Base-by-base conservation (phyloP, 2,113 vertebrate genomes). In the Melanocharis versteri region DNA sequence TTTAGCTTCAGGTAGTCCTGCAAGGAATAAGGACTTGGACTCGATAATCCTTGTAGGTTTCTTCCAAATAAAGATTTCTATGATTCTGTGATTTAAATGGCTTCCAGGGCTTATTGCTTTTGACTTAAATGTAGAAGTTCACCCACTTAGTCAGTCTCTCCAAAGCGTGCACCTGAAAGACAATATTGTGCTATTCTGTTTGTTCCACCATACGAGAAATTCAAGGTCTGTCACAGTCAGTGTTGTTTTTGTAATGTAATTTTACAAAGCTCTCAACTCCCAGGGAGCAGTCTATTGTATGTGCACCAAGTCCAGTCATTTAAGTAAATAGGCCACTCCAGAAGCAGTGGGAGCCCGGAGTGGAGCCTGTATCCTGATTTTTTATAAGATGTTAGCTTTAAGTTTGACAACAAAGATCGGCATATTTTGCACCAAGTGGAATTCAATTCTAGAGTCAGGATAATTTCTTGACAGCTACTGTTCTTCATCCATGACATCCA, bases 381-480 rank as follows among this genome's bases (percentile, higher is more conserved):
- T 94, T 45, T 30, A 70, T n/a, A 77, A 13, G 6, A 39, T 42
- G 54, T 69, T 57, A 47, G 47, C 61, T 88, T 87, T 70, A 92
- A 90, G 61, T 88, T 86, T 1, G 2, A 22, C 2, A 65, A 48
- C 58, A 88, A 96, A 72, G 18, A 13, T 6, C 11, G 9, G 15
- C 66, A 47, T 37, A 37, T 87, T 92, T 88, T 73, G 50, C 44
- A 83, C 56, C 35, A 50, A 85, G 12, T 26, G 28, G 85, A 83
- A 91, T 92, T 92, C 91, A 92, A 5, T 76, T 87, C 86, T 96
- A 66, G 40, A 93, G 77, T 17, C 53, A 64, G 51, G 16, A 28
- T 58, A 75, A 86, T 61, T 61, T 90, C 39, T 92, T 27, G 13
- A 14, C 79, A 54, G 57, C 45, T 80, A 71, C 24, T 66, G 51